phyloP scores from a whole-genome alignment of 2,888 invertebrate species.

The Ornithoptera alexandrae region DNA sequence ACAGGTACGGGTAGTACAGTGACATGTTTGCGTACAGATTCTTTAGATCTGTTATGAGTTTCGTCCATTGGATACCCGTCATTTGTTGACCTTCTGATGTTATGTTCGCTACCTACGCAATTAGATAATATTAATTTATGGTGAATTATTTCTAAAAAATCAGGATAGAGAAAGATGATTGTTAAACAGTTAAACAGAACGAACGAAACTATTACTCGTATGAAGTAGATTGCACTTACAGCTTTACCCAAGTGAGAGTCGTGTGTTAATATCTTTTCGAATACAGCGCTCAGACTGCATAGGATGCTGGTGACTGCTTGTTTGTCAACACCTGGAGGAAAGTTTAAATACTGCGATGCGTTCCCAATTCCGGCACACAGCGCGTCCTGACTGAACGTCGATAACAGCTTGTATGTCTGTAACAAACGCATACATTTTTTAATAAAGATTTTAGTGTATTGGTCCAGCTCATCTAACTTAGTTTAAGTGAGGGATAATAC shows the following conservation, averaged over 20 bases:
- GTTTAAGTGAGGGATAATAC: too few species aligned
- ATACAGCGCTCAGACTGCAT: conserved; percentile 54
- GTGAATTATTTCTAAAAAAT: too few species aligned
- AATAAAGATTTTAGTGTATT: too few species aligned
- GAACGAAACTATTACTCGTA: not conserved
- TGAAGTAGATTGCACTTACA: conserved; percentile 46
- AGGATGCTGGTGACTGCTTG: conserved; percentile 44
- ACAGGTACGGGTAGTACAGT: conserved; percentile 61
- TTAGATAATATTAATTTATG: not conserved
- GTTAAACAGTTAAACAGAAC: too few species aligned
- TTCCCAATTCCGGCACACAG: conserved; percentile 54
- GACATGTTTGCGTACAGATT: conserved; percentile 54
- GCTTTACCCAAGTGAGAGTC: conserved; percentile 60
- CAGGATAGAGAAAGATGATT: too few species aligned
- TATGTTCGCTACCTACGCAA: conserved; percentile 11
- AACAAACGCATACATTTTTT: not conserved
- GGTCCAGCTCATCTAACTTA: too few species aligned
- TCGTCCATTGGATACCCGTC: conserved; percentile 58
- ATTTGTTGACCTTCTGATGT: conserved; percentile 28
- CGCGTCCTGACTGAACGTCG: conserved; percentile 55
- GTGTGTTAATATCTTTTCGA: conserved; percentile 53
- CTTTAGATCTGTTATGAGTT: conserved; percentile 57
- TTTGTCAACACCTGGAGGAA: conserved; percentile 41
- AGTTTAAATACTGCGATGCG: conserved; percentile 47
- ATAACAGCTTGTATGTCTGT: conserved; percentile 62